Percentiles rank a stretch among this genome's conserved stretches.
Evolutionary conservation across 2,113 vertebrate genomes (phyloP).

Genomic region (Indri indri): DNA sequence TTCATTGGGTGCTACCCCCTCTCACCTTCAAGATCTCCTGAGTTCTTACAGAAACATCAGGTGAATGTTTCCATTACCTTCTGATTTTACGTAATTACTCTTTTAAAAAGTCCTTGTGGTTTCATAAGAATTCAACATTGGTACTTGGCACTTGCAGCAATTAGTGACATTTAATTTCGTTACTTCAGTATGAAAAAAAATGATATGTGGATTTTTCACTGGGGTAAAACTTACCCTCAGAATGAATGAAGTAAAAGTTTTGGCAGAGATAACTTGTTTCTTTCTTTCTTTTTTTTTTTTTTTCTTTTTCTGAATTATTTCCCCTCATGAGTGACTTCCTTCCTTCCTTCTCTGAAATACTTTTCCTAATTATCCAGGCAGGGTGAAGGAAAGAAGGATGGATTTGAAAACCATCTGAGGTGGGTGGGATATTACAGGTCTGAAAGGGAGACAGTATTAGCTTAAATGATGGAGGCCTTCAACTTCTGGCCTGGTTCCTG

Average conservation of each 20-base stretch:
- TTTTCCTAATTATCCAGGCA: background rate
- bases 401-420: constrained; percentile 19
- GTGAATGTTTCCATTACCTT: constrained; percentile 62
- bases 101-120: constrained; percentile 69
- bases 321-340: background rate
- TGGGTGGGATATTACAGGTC: background rate
- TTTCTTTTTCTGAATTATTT: background rate
- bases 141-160: constrained; percentile 62
- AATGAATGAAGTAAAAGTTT: constrained; percentile 59
- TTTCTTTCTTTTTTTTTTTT: background rate
- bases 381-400: constrained; percentile 13
- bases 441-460: background rate
- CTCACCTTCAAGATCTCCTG: background rate
- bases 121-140: constrained; percentile 70
- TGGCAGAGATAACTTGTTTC: constrained; percentile 34
- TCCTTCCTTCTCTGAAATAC: constrained; percentile 35
- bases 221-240: constrained; percentile 64
- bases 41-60: constrained; percentile 46
- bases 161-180: constrained; percentile 78
- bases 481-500: background rate
- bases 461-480: constrained; percentile 32
- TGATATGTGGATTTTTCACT: constrained; percentile 53
- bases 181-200: constrained; percentile 72
- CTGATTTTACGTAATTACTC: constrained; percentile 68
- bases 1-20: background rate